These are phyloP conservation scores for Budorcas taxicolor DNA, from an alignment of 2,113 vertebrate species.

Conservation along the genomic window DNA sequence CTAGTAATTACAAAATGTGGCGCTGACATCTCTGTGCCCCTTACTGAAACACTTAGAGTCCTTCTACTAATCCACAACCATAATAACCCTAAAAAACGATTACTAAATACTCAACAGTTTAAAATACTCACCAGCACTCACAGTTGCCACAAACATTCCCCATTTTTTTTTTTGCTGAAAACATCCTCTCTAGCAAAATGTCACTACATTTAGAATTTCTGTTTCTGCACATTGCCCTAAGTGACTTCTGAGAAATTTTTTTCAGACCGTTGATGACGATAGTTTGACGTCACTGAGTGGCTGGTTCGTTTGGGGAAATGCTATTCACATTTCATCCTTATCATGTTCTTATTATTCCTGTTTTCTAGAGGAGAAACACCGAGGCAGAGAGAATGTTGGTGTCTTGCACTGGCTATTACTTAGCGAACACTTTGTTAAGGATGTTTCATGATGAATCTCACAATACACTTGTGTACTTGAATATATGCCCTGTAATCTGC, in stretches of 20 bases:
- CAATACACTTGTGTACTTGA: background rate
- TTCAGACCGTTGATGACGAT: background rate
- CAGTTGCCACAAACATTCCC: background rate
- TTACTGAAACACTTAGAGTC: background rate
- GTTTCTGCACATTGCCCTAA: constrained; percentile 28
- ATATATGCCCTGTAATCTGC: background rate
- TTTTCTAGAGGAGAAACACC: background rate
- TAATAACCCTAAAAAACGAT: background rate
- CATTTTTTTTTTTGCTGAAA: background rate
- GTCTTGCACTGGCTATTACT: background rate
- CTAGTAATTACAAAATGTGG: background rate
- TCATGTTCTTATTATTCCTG: background rate
- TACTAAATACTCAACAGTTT: background rate
- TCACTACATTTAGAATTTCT: constrained; percentile 34
- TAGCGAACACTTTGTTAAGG: background rate
- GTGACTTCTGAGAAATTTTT: constrained; percentile 15
- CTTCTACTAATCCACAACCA: background rate
- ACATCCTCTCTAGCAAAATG: background rate
- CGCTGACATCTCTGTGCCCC: background rate
- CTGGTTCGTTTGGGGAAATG: background rate
- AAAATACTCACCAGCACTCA: background rate
- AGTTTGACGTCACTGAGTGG: background rate
- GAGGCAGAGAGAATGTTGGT: background rate
- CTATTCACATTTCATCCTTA: background rate
- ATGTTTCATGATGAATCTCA: background rate